A percentile compares a stretch with the other conserved stretches of the same genome.
Evolutionary conservation across 2,797 vertebrate species (phyloP).

Genomic region (Hozukius guyotensis): DNA sequence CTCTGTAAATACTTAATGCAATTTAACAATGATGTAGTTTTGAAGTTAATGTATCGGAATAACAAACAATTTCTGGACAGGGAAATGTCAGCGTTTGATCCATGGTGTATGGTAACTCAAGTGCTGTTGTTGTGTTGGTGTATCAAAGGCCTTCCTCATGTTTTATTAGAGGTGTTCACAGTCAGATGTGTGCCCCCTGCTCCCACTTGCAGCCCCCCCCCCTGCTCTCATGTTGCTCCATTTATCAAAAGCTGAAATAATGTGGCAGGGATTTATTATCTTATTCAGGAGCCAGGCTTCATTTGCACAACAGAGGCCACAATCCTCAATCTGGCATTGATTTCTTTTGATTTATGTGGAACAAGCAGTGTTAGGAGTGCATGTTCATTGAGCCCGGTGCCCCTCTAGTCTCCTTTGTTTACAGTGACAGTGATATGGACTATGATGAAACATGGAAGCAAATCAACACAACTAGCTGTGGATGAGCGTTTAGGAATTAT

Average conservation of each 20-base stretch:
- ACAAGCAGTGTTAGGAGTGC: slow-evolving; percentile 63
- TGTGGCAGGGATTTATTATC: slow-evolving; percentile 78
- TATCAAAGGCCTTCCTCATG: slow-evolving; percentile 67
- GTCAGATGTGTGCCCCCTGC: slow-evolving; percentile 56
- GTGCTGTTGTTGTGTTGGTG: slow-evolving; percentile 28
- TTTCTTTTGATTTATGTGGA: slow-evolving; percentile 82
- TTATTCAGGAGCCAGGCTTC: slow-evolving; percentile 75
- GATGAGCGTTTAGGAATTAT: slow-evolving; percentile 38
- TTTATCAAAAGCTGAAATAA: slow-evolving; percentile 81
- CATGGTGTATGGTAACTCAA: slow-evolving; percentile 34
- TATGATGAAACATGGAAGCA: slow-evolving; percentile 67
- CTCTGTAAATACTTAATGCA: slow-evolving; percentile 21
- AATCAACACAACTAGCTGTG: slow-evolving; percentile 40
- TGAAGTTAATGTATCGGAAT: slow-evolving; percentile 24
- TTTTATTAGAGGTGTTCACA: slow-evolving; percentile 72
- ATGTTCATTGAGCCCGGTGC: slow-evolving; percentile 68
- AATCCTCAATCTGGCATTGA: slow-evolving; percentile 79
- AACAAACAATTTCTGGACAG: slow-evolving; percentile 25
- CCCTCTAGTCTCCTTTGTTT: slow-evolving; percentile 69
- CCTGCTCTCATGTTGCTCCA: slow-evolving; percentile 44
- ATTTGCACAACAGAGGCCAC: slow-evolving; percentile 84
- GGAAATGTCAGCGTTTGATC: slow-evolving; percentile 19
- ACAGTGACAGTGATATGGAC: slow-evolving; percentile 62
- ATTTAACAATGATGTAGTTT: slow-evolving; percentile 3
- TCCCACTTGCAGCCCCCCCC: slow-evolving; percentile 24